These are phyloP conservation scores for Lutjanus argentimaculatus DNA, from an alignment of 2,797 vertebrate genomes.

Conservation along the genomic window DNA sequence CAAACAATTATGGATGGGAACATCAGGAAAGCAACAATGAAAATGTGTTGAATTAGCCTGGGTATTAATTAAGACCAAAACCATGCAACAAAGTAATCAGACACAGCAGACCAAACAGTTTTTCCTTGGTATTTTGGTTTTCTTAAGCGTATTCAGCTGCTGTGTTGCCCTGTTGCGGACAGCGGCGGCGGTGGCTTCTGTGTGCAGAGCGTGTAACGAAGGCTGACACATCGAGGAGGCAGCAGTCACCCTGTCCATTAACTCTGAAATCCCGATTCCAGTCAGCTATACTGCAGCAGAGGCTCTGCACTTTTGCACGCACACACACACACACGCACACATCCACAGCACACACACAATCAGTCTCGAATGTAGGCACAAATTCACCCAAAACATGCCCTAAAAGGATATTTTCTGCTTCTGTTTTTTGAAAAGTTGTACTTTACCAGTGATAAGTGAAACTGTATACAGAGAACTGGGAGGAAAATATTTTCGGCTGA, in stretches of 20 bases:
- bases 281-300: slow-evolving; percentile 55
- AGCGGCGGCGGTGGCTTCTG: slow-evolving; percentile 46
- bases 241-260: slow-evolving; percentile 77
- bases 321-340: slow-evolving; percentile 1
- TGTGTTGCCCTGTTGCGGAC: slow-evolving; percentile 28
- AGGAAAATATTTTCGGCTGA: slow-evolving; percentile 47
- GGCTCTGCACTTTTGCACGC: slow-evolving; percentile 38
- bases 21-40: not conserved
- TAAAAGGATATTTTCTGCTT: slow-evolving; percentile 62
- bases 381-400: slow-evolving; percentile 52
- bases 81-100: not conserved
- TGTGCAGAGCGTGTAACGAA: slow-evolving; percentile 78
- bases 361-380: slow-evolving; percentile 38
- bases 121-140: slow-evolving; percentile 22
- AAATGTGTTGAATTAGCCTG: not conserved
- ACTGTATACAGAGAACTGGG: slow-evolving; percentile 44
- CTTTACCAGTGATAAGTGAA: slow-evolving; percentile 55
- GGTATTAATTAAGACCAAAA: slow-evolving; percentile 5
- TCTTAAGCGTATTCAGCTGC: slow-evolving; percentile 23
- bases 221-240: slow-evolving; percentile 78
- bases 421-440: slow-evolving; percentile 50
- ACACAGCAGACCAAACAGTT: not conserved
- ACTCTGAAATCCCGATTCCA: slow-evolving; percentile 78
- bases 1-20: not conserved
- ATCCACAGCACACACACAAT: slow-evolving; percentile 22